Base-by-base conservation (phyloP, 2,113 vertebrate species). In the Xiphorhynchus elegans region DNA sequence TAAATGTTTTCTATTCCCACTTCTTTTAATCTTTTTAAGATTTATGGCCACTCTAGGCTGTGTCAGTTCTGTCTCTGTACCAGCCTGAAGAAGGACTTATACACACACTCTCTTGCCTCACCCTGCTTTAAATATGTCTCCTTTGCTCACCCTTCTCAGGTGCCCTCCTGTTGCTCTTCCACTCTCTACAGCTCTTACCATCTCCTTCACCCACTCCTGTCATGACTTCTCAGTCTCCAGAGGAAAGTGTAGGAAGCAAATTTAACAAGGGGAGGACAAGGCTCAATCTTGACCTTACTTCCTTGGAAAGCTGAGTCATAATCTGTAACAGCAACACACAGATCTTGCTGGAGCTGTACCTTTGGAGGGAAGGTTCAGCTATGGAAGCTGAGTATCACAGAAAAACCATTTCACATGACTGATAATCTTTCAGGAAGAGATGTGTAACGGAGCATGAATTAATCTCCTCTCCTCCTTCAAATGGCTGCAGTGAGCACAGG, bases 61-160 rank as follows among this genome's bases (percentile, higher is more conserved):
- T 33, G 21, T n/a, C 68, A 42, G 46, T 53, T 87, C 64, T 70
- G 29, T 14, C 37, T 73, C 44, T 52, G 11, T 33, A 70, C 4
- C 42, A 67, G 26, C 23, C 4, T 33, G 11, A 74, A 77, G 74
- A 50, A 83, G 17, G n/a, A 70, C n/a, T 74, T 81, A n/a, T 72
- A 72, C 0, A 0, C 10, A 40, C 12, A 4, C 2, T 2, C 9
- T 68, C 75, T 42, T 20, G 7, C 18, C 68, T 75, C 26, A 8
- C 26, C 29, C 49, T 63, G 42, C 40, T 78, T 60, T 52, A 74
- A 73, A 40, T 26, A 19, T 1, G 8, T 35, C 31, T 42, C 17
- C 82, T 56, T 33, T 73, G 50, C 42, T 78, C 82, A 23, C 17
- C 1, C 1, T 47, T 88, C 35, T 19, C 26, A 77, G 7, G 14